Evolutionary conservation across 2,113 vertebrate genomes (phyloP).

Genomic region (Bos javanicus): DNA sequence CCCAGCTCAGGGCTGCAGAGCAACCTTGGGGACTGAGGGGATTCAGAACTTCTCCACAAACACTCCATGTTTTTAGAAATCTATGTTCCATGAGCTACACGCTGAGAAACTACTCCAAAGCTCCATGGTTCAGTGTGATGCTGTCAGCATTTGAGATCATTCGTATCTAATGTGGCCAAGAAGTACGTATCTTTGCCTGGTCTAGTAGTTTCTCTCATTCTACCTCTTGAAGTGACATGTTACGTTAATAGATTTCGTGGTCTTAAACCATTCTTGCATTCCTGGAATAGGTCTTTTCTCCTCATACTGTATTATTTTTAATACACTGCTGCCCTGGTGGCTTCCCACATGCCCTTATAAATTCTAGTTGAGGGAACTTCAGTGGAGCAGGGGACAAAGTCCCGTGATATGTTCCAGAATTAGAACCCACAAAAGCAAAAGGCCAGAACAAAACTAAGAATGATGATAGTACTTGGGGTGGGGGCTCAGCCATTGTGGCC

Average conservation of each 20-base stretch:
- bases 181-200: neutral
- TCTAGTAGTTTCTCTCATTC: neutral
- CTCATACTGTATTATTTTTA: neutral
- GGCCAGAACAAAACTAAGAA: neutral
- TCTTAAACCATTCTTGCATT: neutral
- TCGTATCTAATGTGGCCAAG: neutral
- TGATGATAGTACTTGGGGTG: neutral
- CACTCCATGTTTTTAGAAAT: neutral
- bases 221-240: neutral
- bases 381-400: neutral
- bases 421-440: neutral
- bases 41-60: neutral
- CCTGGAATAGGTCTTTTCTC: neutral
- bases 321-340: neutral
- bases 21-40: too few species aligned
- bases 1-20: neutral
- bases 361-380: neutral
- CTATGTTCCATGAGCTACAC: rapidly evolving
- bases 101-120: neutral
- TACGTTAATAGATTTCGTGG: neutral
- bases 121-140: neutral
- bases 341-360: neutral
- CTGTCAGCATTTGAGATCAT: neutral
- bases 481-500: neutral
- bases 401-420: neutral